phyloP scores from a whole-genome alignment of 2,113 vertebrate species.

The Heliornis fulica region DNA sequence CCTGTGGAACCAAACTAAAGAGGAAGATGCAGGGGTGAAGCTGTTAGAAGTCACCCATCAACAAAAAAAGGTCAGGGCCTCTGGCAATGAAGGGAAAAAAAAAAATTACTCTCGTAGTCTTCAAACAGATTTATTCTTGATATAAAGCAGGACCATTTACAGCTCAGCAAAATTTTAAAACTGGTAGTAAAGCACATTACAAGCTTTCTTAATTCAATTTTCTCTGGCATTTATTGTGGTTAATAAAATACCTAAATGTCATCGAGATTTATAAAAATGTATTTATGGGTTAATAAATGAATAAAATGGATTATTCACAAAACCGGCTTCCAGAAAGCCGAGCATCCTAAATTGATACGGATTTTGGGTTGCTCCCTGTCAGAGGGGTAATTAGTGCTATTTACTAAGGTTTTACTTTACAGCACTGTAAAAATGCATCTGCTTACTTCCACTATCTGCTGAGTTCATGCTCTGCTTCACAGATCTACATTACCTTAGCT shows the following conservation, averaged over 20 bases:
- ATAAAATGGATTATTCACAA: slow-evolving; percentile 52
- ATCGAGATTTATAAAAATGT: slow-evolving; percentile 70
- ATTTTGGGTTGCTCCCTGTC: slow-evolving; percentile 35
- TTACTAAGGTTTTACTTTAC: background rate
- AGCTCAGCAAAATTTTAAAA: slow-evolving; percentile 50
- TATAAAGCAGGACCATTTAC: slow-evolving; percentile 50
- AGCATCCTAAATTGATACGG: slow-evolving; percentile 39
- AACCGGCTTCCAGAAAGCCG: slow-evolving; percentile 9
- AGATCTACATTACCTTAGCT: background rate
- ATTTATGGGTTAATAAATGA: slow-evolving; percentile 75
- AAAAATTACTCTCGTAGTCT: background rate
- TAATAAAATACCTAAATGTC: slow-evolving; percentile 77
- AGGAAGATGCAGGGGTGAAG: slow-evolving; percentile 55
- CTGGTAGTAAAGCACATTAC: slow-evolving; percentile 68
- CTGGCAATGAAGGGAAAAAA: background rate
- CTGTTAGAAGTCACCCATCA: slow-evolving; percentile 63
- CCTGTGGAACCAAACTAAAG: background rate
- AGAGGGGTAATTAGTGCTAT: slow-evolving; percentile 48
- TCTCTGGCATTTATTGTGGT: slow-evolving; percentile 72
- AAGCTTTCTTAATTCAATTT: slow-evolving; percentile 78
- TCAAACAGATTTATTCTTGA: slow-evolving; percentile 62
- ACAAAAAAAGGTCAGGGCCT: slow-evolving; percentile 67
- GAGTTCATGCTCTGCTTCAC: background rate
- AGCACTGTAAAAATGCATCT: background rate
- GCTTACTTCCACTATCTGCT: background rate